phyloP scores from a whole-genome alignment of 2,888 invertebrate genomes.

The Trilocha varians region DNA sequence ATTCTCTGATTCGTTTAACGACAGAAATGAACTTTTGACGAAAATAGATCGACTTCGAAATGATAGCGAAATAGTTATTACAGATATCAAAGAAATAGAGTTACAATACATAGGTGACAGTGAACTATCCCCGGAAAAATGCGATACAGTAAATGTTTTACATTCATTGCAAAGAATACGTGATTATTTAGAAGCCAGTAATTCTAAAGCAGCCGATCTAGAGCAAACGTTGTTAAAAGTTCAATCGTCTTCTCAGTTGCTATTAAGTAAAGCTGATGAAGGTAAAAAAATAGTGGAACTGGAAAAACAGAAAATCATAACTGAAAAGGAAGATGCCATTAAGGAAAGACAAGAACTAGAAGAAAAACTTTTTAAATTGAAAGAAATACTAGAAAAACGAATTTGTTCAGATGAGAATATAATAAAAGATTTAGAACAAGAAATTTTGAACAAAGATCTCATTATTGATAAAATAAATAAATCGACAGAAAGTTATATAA shows the following conservation, averaged over 20 bases:
- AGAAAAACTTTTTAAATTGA: constrained; percentile 34
- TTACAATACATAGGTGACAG: constrained; percentile 45
- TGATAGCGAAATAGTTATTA: constrained; percentile 42
- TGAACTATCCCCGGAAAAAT: constrained; percentile 29
- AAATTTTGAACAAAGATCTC: constrained; percentile 47
- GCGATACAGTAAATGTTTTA: constrained; percentile 36
- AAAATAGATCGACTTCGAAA: constrained; percentile 35
- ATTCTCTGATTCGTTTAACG: constrained; percentile 30
- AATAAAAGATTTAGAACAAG: constrained; percentile 47
- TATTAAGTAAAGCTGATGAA: constrained; percentile 55
- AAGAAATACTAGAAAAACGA: constrained; percentile 38
- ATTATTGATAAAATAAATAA: constrained; percentile 44
- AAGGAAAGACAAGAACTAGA: constrained; percentile 38
- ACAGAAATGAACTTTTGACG: constrained; percentile 34
- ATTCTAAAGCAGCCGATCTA: constrained; percentile 30
- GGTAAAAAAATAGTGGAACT: constrained; percentile 52
- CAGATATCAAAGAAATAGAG: constrained; percentile 50
- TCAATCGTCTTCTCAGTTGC: constrained; percentile 50
- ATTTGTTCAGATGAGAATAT: constrained; percentile 29
- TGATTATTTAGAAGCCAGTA: constrained; percentile 31
- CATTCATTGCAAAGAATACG: constrained; percentile 41
- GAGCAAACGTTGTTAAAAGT: constrained; percentile 47
- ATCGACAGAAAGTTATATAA: constrained; percentile 35
- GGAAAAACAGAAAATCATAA: constrained; percentile 51
- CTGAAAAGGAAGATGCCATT: constrained; percentile 54